These are phyloP conservation scores for Pseudococcus jackbeardsleyi DNA, from an alignment of 2,888 invertebrate species.

Conservation along the genomic window DNA sequence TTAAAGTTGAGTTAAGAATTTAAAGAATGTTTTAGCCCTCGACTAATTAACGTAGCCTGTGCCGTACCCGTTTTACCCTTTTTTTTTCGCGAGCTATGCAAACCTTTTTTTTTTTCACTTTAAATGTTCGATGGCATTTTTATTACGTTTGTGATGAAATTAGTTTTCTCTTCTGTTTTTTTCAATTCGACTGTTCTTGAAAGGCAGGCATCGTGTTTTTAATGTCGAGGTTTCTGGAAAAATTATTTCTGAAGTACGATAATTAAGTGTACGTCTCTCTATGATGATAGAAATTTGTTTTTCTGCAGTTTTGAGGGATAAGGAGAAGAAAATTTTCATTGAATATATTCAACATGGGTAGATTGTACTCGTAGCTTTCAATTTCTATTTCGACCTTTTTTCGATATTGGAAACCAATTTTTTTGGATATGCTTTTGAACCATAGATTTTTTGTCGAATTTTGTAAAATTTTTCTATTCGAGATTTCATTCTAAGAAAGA, in stretches of 20 bases:
- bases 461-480: too few species aligned
- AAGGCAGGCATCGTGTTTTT: background rate
- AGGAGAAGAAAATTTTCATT: too few species aligned
- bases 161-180: background rate
- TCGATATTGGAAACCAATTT: too few species aligned
- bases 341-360: too few species aligned
- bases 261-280: background rate
- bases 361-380: too few species aligned
- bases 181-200: background rate
- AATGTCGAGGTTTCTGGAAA: background rate
- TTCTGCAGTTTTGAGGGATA: too few species aligned
- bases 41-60: constrained; percentile 16
- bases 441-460: too few species aligned
- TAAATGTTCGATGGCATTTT: background rate
- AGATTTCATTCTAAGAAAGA: too few species aligned
- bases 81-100: background rate
- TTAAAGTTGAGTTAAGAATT: constrained; percentile 25
- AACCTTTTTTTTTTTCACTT: background rate
- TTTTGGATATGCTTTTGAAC: too few species aligned
- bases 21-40: constrained; percentile 22
- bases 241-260: background rate
- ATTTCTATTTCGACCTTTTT: too few species aligned
- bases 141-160: background rate
- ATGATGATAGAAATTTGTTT: too few species aligned
- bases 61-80: background rate